phyloP scores from a whole-genome alignment of 2,888 invertebrate species.

The Tortrix viridana region DNA sequence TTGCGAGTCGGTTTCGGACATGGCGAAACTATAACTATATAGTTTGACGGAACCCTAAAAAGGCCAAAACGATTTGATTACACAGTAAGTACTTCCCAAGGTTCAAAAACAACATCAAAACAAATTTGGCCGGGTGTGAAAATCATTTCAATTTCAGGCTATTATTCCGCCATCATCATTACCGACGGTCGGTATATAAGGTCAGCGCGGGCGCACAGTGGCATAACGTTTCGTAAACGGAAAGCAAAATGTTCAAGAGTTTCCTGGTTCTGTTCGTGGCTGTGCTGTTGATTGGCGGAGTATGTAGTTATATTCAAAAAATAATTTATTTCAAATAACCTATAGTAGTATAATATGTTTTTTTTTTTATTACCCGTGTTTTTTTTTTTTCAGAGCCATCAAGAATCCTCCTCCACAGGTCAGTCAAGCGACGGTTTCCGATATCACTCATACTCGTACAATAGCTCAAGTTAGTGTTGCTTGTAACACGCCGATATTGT shows the following conservation, averaged over 20 bases:
- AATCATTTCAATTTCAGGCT: background rate
- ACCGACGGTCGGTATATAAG: conserved; percentile 5
- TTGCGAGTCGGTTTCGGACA: too few species aligned
- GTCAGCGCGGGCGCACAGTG: background rate
- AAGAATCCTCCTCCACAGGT: conserved; percentile 22
- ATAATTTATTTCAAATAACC: too few species aligned
- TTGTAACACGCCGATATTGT: background rate
- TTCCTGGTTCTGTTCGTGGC: conserved; percentile 29
- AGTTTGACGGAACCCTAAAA: too few species aligned
- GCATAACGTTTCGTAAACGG: background rate
- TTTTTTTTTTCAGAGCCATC: conserved; percentile 30
- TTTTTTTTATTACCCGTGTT: background rate
- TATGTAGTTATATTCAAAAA: conserved; percentile 23
- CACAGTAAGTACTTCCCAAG: background rate
- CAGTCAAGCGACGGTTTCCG: conserved; percentile 26
- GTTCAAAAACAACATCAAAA: background rate
- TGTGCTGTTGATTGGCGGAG: conserved; percentile 25
- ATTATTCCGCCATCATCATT: conserved; percentile 10
- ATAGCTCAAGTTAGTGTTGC: conserved; percentile 13
- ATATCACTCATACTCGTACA: conserved; percentile 22
- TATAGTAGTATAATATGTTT: background rate
- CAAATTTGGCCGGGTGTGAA: background rate
- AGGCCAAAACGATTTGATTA: background rate
- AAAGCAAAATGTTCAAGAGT: conserved; percentile 31
- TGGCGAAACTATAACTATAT: too few species aligned